phyloP scores from a whole-genome alignment of 1,140 invertebrate genomes.

The Mactra quadrangularis region DNA sequence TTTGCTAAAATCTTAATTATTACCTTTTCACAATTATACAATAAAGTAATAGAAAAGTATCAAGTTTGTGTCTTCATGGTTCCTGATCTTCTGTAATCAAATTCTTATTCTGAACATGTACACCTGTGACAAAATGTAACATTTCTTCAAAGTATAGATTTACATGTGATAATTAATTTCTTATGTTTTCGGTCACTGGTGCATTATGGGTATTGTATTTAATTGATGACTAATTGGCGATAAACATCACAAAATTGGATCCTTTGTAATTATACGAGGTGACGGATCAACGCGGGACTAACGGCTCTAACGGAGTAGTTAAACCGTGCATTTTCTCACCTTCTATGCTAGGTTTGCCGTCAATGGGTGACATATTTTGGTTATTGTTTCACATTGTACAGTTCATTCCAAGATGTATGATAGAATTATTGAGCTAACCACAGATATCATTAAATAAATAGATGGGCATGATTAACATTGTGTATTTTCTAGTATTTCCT shows the following conservation, averaged over 20 bases:
- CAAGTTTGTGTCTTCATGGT: too few relatives aligned
- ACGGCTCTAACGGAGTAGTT: constrained; percentile 32
- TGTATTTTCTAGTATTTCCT: too few relatives aligned
- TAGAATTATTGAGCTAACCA: too few relatives aligned
- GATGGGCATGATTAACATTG: too few relatives aligned
- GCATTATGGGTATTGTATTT: constrained; percentile 14
- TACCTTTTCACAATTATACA: too few relatives aligned
- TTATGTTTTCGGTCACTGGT: neutral
- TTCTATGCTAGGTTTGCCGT: neutral
- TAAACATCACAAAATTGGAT: neutral
- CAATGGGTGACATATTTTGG: constrained; percentile 25
- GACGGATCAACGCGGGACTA: neutral
- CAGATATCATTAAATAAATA: too few relatives aligned
- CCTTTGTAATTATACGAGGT: constrained; percentile 4
- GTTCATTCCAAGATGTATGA: too few relatives aligned
- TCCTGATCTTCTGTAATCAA: too few relatives aligned
- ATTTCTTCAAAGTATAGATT: neutral
- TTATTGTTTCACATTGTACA: constrained; percentile 1
- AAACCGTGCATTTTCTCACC: constrained; percentile 18
- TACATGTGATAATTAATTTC: neutral
- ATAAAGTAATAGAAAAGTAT: too few relatives aligned
- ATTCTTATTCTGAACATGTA: too few relatives aligned
- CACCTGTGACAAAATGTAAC: constrained; percentile 18
- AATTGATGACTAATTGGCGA: constrained; percentile 45
- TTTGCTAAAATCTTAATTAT: too few relatives aligned